phyloP scores from a whole-genome alignment of 1,140 invertebrate genomes.

The Drosophila kikkawai region DNA sequence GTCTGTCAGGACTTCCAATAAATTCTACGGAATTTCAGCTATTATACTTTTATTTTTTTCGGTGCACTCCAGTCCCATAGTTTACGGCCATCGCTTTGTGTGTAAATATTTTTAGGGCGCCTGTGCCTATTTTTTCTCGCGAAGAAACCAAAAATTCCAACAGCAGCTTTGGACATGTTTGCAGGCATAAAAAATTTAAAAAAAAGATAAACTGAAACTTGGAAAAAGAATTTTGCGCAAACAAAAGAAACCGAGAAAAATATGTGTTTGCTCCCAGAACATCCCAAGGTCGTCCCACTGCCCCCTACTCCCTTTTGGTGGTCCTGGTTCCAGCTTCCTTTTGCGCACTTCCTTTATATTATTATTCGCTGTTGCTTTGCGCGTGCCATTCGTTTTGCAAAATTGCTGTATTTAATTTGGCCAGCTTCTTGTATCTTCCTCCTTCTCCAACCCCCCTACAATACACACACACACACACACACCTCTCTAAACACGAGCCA shows the following conservation, averaged over 20 bases:
- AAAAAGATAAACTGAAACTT: conserved; percentile 7
- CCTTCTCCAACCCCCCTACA: conserved; percentile 2
- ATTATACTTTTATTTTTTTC: not conserved
- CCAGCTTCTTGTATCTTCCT: conserved; percentile 16
- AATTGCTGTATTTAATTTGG: conserved; percentile 80
- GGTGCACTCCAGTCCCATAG: conserved; percentile 24
- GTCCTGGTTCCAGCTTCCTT: conserved; percentile 20
- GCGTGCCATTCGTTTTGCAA: conserved; percentile 65
- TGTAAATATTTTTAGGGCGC: conserved; percentile 59
- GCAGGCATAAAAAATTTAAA: conserved; percentile 16
- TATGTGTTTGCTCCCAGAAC: conserved; percentile 55
- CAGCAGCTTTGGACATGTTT: conserved; percentile 43
- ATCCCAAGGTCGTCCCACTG: conserved; percentile 32
- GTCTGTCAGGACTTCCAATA: too few species aligned
- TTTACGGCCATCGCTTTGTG: conserved; percentile 62
- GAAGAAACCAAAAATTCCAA: conserved; percentile 45
- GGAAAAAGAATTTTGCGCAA: not conserved
- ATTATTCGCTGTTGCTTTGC: conserved; percentile 60
- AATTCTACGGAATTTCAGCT: too few species aligned
- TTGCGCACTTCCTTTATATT: conserved; percentile 61
- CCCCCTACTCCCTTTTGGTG: not conserved
- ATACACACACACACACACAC: not conserved
- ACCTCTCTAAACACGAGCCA: conserved; percentile 31
- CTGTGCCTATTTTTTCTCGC: conserved; percentile 14
- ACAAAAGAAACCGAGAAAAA: conserved; percentile 45